Conservation (phyloP, 2,113 vertebrate genomes). For the Alligator mississippiensis region DNA sequence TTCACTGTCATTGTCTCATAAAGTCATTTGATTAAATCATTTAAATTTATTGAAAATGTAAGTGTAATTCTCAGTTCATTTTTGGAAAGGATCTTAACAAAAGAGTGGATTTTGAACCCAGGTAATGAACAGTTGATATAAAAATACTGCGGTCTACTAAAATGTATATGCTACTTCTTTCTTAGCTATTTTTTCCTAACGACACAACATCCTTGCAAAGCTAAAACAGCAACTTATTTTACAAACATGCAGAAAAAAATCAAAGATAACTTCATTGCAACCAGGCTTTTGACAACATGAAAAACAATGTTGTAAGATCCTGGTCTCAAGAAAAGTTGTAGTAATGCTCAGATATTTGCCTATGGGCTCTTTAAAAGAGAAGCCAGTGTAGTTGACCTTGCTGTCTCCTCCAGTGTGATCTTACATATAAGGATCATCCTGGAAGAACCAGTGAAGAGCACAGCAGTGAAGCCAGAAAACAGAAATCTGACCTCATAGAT, state of each 20-base stretch:
- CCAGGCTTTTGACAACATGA: rapidly evolving
- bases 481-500: constrained; percentile 38
- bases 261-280: background rate
- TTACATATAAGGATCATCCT: constrained; percentile 20
- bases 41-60: background rate
- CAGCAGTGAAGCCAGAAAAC: background rate
- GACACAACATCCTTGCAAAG: background rate
- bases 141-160: background rate
- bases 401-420: background rate
- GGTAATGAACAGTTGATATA: background rate
- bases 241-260: background rate
- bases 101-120: background rate
- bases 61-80: background rate
- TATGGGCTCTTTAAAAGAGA: constrained; percentile 10
- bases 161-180: background rate
- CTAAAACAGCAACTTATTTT: background rate
- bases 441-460: constrained; percentile 32
- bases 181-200: background rate
- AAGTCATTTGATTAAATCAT: background rate
- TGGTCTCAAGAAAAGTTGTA: background rate
- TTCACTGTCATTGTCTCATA: background rate
- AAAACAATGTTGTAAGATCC: background rate
- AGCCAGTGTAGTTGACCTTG: constrained; percentile 20
- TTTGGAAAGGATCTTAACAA: background rate
- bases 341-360: constrained; percentile 51